phyloP scores from a whole-genome alignment of 2,797 vertebrate genomes.

The Yasuhikotakia modesta region DNA sequence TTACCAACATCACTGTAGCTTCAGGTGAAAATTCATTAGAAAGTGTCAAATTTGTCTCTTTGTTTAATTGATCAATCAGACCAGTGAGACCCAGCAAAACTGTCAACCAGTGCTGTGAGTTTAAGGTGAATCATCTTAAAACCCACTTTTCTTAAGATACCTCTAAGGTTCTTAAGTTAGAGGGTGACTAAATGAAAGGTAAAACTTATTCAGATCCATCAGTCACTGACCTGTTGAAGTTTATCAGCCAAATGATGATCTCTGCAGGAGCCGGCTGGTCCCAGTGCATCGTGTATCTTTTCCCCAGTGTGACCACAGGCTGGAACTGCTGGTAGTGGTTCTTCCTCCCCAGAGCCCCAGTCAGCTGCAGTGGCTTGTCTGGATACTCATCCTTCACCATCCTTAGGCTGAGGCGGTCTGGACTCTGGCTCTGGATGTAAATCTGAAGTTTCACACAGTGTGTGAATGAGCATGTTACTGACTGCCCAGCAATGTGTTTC shows the following conservation, averaged over 20 bases:
- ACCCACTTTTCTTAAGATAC: too few relatives aligned
- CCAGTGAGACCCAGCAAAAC: too few relatives aligned
- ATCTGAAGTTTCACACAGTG: conserved; percentile 73
- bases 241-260: conserved; percentile 93
- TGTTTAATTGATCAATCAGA: too few relatives aligned
- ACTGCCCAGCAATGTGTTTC: too few relatives aligned
- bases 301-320: conserved; percentile 87
- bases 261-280: conserved; percentile 88
- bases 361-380: conserved; percentile 80
- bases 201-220: background rate
- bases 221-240: conserved; percentile 89
- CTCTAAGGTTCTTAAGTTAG: too few relatives aligned
- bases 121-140: too few relatives aligned
- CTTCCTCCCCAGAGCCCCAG: conserved; percentile 89
- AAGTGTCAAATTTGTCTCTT: too few relatives aligned
- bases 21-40: too few relatives aligned
- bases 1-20: too few relatives aligned
- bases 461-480: background rate
- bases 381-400: conserved; percentile 91
- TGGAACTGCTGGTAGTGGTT: conserved; percentile 98
- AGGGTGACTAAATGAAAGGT: too few relatives aligned
- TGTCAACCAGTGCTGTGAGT: too few relatives aligned
- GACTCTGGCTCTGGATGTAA: conserved; percentile 90
- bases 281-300: conserved; percentile 96
- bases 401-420: conserved; percentile 85